Evolutionary conservation across 2,113 vertebrate genomes (phyloP).

Genomic region (Ceyx cyanopectus): DNA sequence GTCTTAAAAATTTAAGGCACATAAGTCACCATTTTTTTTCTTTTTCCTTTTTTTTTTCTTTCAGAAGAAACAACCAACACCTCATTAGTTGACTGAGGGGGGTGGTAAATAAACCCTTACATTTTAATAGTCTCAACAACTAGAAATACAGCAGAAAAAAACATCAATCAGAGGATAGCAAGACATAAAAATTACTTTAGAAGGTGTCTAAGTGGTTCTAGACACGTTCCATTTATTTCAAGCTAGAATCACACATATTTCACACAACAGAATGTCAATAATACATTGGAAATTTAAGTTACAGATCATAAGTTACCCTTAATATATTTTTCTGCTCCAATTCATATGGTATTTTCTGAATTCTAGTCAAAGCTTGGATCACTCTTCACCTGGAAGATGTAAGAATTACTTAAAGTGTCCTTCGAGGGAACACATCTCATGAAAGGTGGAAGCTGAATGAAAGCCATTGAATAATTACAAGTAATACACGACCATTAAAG

Average conservation of each 20-base stretch:
- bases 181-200: background rate
- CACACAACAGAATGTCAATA: background rate
- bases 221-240: background rate
- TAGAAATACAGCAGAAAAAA: background rate
- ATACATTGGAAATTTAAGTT: background rate
- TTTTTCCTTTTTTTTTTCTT: background rate
- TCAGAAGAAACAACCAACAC: background rate
- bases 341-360: background rate
- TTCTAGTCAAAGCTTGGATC: background rate
- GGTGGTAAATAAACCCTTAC: background rate
- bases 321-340: background rate
- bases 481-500: background rate
- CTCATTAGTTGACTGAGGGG: background rate
- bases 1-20: background rate
- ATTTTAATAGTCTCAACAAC: background rate
- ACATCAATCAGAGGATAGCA: background rate
- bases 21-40: background rate
- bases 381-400: background rate
- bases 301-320: background rate
- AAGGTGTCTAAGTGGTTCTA: background rate
- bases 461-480: conserved; percentile 1
- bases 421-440: background rate
- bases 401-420: background rate
- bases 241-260: background rate
- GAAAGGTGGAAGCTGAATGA: background rate